Conservation (phyloP, 2,888 invertebrate genomes). For the Rhogogaster chlorosoma region DNA sequence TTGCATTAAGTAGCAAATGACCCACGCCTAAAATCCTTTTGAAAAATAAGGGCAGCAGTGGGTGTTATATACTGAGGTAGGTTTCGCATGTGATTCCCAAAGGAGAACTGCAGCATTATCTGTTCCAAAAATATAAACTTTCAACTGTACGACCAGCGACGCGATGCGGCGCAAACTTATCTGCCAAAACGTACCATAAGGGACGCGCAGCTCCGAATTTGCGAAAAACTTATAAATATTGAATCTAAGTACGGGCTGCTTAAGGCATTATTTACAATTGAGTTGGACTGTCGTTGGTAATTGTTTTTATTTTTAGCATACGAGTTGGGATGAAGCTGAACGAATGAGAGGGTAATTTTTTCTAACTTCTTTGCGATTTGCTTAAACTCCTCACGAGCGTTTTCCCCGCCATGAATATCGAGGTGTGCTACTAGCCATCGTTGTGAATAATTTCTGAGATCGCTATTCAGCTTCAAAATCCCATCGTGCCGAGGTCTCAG, state of each 20-base stretch:
- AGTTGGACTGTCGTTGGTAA: background rate
- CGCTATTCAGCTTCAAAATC: slow-evolving; percentile 16
- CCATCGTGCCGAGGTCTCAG: slow-evolving; percentile 8
- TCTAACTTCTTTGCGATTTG: slow-evolving; percentile 12
- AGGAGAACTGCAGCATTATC: slow-evolving; percentile 19
- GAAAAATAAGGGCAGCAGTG: background rate
- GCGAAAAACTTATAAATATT: slow-evolving; percentile 19
- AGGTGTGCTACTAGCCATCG: slow-evolving; percentile 14
- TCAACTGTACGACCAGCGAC: slow-evolving; percentile 25
- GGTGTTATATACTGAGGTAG: background rate
- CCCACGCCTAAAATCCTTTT: background rate
- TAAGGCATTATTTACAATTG: background rate
- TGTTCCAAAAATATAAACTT: slow-evolving; percentile 36
- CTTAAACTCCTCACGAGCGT: slow-evolving; percentile 37
- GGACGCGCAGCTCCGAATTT: background rate
- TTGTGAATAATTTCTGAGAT: slow-evolving; percentile 31
- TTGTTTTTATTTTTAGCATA: background rate
- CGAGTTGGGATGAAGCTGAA: background rate
- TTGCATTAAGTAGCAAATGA: background rate
- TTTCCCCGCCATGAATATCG: slow-evolving; percentile 26
- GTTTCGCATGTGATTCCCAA: slow-evolving; percentile 1
- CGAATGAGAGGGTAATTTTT: background rate
- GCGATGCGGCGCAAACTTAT: slow-evolving; percentile 1
- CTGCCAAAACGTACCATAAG: background rate
- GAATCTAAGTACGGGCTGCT: background rate